phyloP scores from a whole-genome alignment of 2,113 vertebrate genomes.

The Dicerorhinus sumatrensis region DNA sequence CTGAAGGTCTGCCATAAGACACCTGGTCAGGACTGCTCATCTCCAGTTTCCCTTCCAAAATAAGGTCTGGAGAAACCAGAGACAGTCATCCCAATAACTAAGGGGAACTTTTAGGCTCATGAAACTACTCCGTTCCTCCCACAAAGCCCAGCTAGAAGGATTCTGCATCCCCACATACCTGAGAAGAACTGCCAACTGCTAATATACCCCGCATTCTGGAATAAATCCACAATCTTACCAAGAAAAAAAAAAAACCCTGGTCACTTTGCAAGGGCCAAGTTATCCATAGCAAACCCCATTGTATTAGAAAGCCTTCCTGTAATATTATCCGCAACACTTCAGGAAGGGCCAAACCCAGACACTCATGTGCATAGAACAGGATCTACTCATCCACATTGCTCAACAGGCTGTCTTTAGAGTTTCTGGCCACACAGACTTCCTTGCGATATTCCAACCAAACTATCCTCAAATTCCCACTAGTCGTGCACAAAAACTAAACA shows the following conservation, averaged over 20 bases:
- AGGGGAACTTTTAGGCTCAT: accelerated
- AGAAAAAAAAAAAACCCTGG: background rate
- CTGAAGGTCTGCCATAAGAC: background rate
- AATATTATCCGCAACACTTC: background rate
- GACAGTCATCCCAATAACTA: background rate
- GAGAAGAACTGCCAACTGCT: background rate
- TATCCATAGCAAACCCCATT: background rate
- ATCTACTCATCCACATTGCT: background rate
- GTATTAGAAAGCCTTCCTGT: background rate
- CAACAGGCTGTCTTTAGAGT: background rate
- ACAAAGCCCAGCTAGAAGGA: accelerated
- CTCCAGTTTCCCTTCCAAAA: background rate
- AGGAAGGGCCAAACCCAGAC: background rate
- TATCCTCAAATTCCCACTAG: background rate
- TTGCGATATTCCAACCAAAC: background rate
- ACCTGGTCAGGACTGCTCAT: background rate
- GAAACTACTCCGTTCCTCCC: too few relatives aligned
- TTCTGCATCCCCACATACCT: background rate
- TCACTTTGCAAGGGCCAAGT: background rate
- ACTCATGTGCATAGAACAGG: background rate
- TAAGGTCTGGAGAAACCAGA: background rate
- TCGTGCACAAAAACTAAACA: background rate
- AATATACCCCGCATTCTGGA: background rate
- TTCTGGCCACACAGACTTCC: background rate
- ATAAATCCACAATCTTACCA: background rate